phyloP scores from a whole-genome alignment of 2,797 vertebrate genomes.

The Peromyscus aztecus region DNA sequence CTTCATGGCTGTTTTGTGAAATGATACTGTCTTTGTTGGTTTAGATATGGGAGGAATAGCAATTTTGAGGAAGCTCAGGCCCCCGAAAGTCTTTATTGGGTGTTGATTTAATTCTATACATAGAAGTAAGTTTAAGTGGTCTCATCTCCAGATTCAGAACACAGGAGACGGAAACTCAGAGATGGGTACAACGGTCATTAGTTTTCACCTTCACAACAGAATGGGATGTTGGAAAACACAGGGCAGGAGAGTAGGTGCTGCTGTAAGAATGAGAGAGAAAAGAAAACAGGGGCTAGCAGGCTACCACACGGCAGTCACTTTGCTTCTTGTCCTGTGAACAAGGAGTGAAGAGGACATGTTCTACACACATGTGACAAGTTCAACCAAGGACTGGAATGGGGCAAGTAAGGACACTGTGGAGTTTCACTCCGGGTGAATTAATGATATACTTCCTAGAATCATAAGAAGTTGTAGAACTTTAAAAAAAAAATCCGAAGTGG shows the following conservation, averaged over 20 bases:
- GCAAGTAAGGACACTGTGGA: not conserved
- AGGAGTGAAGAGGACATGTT: not conserved
- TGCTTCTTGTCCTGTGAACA: too few relatives aligned
- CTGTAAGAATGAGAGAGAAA: not conserved
- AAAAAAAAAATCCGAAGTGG: constrained; percentile 27
- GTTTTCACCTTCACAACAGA: not conserved
- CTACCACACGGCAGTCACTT: too few relatives aligned
- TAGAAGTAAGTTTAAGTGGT: not conserved
- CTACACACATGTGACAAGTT: fast-evolving
- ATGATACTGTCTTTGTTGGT: not conserved
- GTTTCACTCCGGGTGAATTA: not conserved
- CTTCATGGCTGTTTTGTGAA: not conserved
- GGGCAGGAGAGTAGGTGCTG: not conserved
- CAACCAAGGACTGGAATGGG: not conserved
- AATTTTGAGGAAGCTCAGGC: not conserved
- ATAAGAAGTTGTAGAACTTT: constrained; percentile 32
- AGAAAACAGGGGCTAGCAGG: fast-evolving
- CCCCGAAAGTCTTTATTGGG: not conserved
- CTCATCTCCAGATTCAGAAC: not conserved
- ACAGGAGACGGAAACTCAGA: not conserved
- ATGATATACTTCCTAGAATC: not conserved
- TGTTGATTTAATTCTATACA: not conserved
- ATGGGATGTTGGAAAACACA: fast-evolving
- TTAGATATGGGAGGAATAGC: not conserved
- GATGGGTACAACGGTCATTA: fast-evolving